Evolutionary conservation across 2,113 vertebrate genomes (phyloP), one percentile per base, ranked within the genome.

Genomic region (Eulacestoma nigropectus): DNA sequence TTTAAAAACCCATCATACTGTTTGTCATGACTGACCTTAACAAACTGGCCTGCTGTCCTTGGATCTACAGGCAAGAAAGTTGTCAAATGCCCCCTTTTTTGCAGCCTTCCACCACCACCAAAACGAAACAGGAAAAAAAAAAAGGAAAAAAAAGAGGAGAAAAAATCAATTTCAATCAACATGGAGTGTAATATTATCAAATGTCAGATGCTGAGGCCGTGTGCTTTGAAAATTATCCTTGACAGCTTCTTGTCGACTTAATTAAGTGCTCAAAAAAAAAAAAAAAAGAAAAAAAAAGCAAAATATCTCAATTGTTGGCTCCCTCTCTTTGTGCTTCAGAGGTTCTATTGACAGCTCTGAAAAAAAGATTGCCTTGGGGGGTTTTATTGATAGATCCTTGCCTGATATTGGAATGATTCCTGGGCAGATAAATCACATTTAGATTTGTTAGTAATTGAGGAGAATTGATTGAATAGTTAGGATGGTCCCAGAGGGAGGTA

Each of bases 161-260:
- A 97, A 97, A 98, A 99, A 99, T 99, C 99, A 99, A 99, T 99
- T 99, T 99, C 99, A 99, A 99, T 99, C 99, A 99, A 98, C 98
- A 97, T 98, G 97, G 98, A 99, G 98, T 98, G 98, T 98, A 99
- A 99, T 99, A 99, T 99, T 99, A 99, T 99, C 99, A 99, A 99
- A 99, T 99, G 99, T 99, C 99, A 99, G 98, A 98, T 98, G 98
- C 98, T 95, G 98, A 98, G 98, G 98, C 98, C 97, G 97, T 98
- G 98, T 96, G 98, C 99, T 99, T 98, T 96, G 97, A 99, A 99
- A 99, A 99, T 99, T 98, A 99, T 99, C 98, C 99, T 98, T 99
- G 99, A 99, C 99, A 99, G 99, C 98, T 98, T 99, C 98, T 99
- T 98, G 98, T 98, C 98, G 98, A 99, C 98, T 99, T 99, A 99